phyloP scores from a whole-genome alignment of 2,113 vertebrate genomes.

The Gymnorhina tibicen region DNA sequence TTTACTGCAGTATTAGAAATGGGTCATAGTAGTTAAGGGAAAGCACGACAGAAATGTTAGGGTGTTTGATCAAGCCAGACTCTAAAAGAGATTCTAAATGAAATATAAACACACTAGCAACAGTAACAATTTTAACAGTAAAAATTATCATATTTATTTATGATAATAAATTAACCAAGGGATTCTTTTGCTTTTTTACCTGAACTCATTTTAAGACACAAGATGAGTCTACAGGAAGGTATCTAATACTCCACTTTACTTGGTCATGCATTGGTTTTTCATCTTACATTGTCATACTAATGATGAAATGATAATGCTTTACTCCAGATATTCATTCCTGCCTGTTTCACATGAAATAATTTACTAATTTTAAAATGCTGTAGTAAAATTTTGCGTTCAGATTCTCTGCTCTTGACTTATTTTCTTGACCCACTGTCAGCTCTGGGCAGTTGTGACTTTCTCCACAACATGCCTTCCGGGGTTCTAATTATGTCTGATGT shows the following conservation, averaged over 20 bases:
- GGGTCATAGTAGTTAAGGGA: neutral
- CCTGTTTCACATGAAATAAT: neutral
- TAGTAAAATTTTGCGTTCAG: neutral
- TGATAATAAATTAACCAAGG: neutral
- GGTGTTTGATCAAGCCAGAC: neutral
- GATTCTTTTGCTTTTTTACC: neutral
- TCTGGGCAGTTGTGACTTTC: neutral
- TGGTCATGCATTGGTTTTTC: neutral
- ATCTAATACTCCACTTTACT: neutral
- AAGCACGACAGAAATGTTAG: neutral
- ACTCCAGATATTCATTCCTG: neutral
- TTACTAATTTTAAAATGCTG: neutral
- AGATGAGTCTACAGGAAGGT: neutral
- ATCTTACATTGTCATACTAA: neutral
- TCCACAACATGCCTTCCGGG: fast-evolving
- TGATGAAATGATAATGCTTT: neutral
- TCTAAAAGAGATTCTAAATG: neutral
- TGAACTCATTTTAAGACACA: neutral
- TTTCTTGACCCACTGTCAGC: neutral
- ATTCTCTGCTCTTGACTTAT: neutral
- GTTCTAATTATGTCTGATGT: neutral
- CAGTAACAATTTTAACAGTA: too few species aligned
- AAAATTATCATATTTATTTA: too few species aligned
- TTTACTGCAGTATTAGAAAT: neutral
- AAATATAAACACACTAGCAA: neutral